Conservation (phyloP, 2,888 invertebrate genomes). For the Perizoma flavofasciatum region DNA sequence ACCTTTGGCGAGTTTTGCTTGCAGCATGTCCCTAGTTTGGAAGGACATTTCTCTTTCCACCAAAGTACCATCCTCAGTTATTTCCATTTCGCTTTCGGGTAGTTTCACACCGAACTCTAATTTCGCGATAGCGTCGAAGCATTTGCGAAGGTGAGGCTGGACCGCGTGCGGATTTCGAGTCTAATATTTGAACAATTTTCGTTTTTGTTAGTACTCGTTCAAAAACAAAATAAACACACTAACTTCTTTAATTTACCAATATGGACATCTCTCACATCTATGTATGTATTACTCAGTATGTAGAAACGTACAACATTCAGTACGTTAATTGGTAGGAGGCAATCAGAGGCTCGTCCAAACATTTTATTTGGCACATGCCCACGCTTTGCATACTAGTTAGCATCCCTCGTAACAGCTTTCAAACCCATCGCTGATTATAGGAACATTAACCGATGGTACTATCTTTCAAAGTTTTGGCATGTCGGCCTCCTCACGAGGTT, state of each 20-base stretch:
- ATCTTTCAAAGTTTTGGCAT: no score
- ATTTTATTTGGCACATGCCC: no score
- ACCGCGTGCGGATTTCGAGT: slow-evolving; percentile 95
- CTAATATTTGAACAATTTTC: slow-evolving; percentile 53
- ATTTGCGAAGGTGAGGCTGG: slow-evolving; percentile 94
- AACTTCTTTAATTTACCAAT: neutral
- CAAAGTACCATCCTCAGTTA: slow-evolving; percentile 77
- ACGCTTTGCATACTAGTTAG: no score
- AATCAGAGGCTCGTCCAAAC: no score
- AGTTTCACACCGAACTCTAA: slow-evolving; percentile 89
- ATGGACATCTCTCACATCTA: no score
- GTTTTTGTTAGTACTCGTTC: neutral
- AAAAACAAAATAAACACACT: neutral
- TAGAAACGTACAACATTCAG: no score
- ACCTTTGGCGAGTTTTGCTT: slow-evolving; percentile 68
- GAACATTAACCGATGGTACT: no score
- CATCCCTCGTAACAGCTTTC: no score
- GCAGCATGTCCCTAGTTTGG: slow-evolving; percentile 65
- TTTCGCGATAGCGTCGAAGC: slow-evolving; percentile 92
- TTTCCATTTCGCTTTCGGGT: slow-evolving; percentile 79
- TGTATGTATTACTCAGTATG: no score
- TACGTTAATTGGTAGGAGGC: no score
- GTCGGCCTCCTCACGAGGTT: no score
- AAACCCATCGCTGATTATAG: no score
- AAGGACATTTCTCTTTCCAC: slow-evolving; percentile 76